Conservation (phyloP, 30 jellyfish, hydroid and myxozoan genomes). For the Cassiopea xamachana region DNA sequence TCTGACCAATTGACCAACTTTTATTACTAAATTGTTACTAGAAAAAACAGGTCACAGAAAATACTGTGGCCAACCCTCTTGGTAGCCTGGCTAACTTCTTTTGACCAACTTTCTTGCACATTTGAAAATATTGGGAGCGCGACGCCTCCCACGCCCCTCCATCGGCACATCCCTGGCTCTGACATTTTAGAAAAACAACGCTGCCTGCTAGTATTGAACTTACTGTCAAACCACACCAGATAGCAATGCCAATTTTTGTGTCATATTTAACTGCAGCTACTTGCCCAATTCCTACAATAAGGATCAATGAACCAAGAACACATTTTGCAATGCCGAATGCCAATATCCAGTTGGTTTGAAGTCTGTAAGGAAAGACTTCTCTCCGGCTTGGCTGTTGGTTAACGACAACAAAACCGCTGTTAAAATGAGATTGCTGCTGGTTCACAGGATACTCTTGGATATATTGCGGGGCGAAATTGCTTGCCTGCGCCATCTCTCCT, state of each 20-base stretch:
- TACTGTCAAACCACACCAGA: conserved; percentile 3
- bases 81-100: no score
- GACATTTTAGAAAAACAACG: no score
- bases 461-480: not conserved
- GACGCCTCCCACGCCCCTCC: not conserved
- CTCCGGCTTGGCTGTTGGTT: not conserved
- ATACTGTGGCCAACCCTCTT: no score
- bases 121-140: no score
- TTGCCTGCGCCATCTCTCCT: not conserved
- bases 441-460: not conserved
- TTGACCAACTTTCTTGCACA: no score
- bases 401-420: not conserved
- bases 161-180: no score
- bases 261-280: not conserved
- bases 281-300: not conserved
- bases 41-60: no score
- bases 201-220: no score
- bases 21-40: no score
- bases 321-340: not conserved
- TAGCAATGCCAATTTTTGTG: not conserved
- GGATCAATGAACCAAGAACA: not conserved
- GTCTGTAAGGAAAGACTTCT: not conserved
- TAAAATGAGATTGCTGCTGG: not conserved
- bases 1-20: no score
- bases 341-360: not conserved